A percentile compares a stretch with the other conserved stretches of the same genome.
Evolutionary conservation across 2,888 invertebrate genomes (phyloP).

Genomic region (Bibio marci): DNA sequence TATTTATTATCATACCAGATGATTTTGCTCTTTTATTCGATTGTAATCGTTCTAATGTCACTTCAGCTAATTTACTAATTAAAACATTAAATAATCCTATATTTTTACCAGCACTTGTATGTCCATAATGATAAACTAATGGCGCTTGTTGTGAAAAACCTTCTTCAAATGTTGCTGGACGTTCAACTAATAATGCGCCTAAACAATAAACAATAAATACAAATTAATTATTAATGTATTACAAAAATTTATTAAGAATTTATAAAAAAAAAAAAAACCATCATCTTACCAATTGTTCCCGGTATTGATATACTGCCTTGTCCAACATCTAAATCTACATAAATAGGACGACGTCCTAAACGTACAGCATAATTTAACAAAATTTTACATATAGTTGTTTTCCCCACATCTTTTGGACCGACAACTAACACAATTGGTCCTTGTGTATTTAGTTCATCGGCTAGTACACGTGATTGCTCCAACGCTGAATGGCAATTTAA

Average conservation of each 20-base stretch:
- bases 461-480: conserved; percentile 71
- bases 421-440: conserved; percentile 83
- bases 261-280: too few relatives aligned
- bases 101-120: conserved; percentile 60
- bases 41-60: conserved; percentile 67
- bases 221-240: too few relatives aligned
- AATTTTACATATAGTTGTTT: conserved; percentile 76
- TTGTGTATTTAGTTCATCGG: conserved; percentile 52
- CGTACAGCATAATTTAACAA: conserved; percentile 91
- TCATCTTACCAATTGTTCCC: conserved; percentile 71
- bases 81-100: conserved; percentile 68
- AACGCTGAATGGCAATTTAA: conserved; percentile 90
- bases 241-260: too few relatives aligned
- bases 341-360: conserved; percentile 73
- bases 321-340: conserved; percentile 90
- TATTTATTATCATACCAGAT: conserved; percentile 90
- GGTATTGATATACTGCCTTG: conserved; percentile 86
- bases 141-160: conserved; percentile 91
- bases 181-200: conserved; percentile 77
- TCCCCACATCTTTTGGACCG: conserved; percentile 93
- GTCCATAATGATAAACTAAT: conserved; percentile 85
- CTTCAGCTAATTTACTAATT: conserved; percentile 69
- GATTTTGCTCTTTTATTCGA: conserved; percentile 69
- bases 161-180: conserved; percentile 86
- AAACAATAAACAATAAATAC: too few relatives aligned